Evolutionary conservation across 2,888 invertebrate genomes (phyloP).

Genomic region (Cryptus viduatorius): DNA sequence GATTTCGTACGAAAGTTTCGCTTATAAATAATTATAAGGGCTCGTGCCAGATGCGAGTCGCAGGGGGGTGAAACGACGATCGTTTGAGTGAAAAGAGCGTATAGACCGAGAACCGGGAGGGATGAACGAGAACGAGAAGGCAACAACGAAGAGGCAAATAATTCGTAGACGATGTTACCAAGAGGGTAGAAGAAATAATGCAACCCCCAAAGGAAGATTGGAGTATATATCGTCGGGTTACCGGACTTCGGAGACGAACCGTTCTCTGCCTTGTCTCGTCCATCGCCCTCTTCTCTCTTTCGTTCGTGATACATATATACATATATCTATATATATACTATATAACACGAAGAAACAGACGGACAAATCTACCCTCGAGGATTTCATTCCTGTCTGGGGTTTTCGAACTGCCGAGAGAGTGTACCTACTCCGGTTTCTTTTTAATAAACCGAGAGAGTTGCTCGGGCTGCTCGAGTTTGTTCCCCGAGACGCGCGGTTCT

Average conservation of each 20-base stretch:
- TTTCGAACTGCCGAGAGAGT: slow-evolving; percentile 13
- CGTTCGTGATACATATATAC: slow-evolving; percentile 6
- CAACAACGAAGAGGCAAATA: neutral
- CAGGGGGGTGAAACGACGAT: slow-evolving; percentile 65
- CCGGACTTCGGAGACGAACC: slow-evolving; percentile 35
- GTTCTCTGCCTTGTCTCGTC: slow-evolving; percentile 1
- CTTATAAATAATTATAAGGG: slow-evolving; percentile 74
- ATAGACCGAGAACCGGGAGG: neutral
- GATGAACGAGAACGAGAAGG: slow-evolving; percentile 30
- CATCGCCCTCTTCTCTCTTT: slow-evolving; percentile 12
- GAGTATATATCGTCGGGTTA: slow-evolving; percentile 27
- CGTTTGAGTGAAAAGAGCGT: slow-evolving; percentile 37
- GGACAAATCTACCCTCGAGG: slow-evolving; percentile 55
- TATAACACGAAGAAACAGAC: slow-evolving; percentile 19
- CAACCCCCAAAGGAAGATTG: slow-evolving; percentile 32
- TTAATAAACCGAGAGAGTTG: slow-evolving; percentile 60
- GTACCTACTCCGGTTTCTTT: slow-evolving; percentile 70
- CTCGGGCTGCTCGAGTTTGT: slow-evolving; percentile 59
- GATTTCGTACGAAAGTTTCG: slow-evolving; percentile 63
- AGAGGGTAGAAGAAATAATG: slow-evolving; percentile 28
- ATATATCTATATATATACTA: neutral
- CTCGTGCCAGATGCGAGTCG: slow-evolving; percentile 72
- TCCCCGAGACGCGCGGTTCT: slow-evolving; percentile 45
- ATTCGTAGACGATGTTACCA: slow-evolving; percentile 8
- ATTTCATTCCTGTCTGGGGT: slow-evolving; percentile 56